These are phyloP conservation scores for Melanotus villosus DNA, from an alignment of 2,888 invertebrate genomes.

Conservation along the genomic window DNA sequence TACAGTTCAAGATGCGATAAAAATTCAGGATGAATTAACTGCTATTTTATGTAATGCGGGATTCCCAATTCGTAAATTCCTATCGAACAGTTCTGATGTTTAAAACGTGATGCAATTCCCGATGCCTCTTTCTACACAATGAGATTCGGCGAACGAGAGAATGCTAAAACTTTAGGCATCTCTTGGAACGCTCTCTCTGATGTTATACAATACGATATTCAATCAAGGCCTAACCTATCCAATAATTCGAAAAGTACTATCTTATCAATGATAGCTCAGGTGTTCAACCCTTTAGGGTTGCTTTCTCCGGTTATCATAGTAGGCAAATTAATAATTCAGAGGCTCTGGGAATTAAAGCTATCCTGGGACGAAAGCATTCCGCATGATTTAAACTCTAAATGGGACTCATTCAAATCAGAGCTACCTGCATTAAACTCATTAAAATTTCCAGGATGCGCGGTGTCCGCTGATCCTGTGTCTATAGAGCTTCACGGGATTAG, in stretches of 20 bases:
- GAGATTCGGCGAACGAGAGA: background rate
- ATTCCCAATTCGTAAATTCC: too few relatives aligned
- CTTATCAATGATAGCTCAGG: background rate
- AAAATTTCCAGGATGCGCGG: constrained; percentile 18
- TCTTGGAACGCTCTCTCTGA: background rate
- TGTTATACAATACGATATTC: background rate
- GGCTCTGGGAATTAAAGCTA: background rate
- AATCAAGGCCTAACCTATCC: background rate
- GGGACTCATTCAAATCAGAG: constrained; percentile 11
- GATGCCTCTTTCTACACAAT: background rate
- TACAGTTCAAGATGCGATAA: too few relatives aligned
- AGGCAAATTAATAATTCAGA: too few relatives aligned
- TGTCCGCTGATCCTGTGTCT: background rate
- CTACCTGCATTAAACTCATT: constrained; percentile 12
- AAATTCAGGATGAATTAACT: too few relatives aligned
- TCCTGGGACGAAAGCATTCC: constrained; percentile 7
- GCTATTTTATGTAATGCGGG: too few relatives aligned
- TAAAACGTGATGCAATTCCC: too few relatives aligned
- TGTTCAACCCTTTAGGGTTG: constrained; percentile 10
- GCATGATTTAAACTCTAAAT: background rate
- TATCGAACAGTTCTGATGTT: too few relatives aligned
- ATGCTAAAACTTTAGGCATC: too few relatives aligned
- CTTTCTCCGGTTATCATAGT: background rate
- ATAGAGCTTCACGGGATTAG: constrained; percentile 52
- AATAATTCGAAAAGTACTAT: background rate